Percentiles rank a stretch among this genome's conserved stretches.
These are phyloP conservation scores for Smutsia gigantea DNA, from an alignment of 2,797 vertebrate genomes.

Conservation along the genomic window DNA sequence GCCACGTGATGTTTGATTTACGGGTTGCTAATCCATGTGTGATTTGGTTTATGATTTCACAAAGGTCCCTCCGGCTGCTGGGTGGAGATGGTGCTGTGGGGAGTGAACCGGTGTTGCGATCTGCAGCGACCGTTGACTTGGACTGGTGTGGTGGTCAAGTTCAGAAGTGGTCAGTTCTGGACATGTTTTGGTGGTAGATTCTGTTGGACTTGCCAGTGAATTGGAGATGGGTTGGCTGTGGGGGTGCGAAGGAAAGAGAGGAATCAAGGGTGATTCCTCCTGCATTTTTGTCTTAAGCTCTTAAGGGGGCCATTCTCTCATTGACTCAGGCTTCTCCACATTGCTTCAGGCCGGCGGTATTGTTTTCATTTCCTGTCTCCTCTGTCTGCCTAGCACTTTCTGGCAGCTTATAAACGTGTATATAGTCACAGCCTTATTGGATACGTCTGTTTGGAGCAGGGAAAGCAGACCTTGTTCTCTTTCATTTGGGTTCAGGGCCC, in stretches of 20 bases:
- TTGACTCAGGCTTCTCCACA: background rate
- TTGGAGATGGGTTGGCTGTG: rapidly evolving
- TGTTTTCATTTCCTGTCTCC: constrained; percentile 16
- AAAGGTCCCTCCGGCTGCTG: background rate
- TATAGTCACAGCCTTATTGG: background rate
- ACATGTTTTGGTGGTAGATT: rapidly evolving
- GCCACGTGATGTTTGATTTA: background rate
- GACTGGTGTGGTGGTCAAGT: rapidly evolving
- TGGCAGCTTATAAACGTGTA: background rate
- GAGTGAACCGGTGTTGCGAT: background rate
- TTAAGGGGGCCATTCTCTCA: background rate
- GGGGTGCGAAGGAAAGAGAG: background rate
- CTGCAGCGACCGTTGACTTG: background rate
- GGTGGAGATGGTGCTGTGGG: rapidly evolving
- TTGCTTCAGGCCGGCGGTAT: rapidly evolving
- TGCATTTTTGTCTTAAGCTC: rapidly evolving
- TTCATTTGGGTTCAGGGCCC: background rate
- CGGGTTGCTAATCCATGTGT: background rate
- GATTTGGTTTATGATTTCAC: background rate
- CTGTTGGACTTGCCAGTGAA: background rate
- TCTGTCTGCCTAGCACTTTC: background rate
- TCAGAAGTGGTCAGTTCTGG: background rate
- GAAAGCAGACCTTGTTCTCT: background rate
- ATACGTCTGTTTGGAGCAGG: background rate
- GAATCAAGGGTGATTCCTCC: background rate